Base-by-base conservation (phyloP, 1,140 invertebrate genomes). In the Euura saliciscinereae region DNA sequence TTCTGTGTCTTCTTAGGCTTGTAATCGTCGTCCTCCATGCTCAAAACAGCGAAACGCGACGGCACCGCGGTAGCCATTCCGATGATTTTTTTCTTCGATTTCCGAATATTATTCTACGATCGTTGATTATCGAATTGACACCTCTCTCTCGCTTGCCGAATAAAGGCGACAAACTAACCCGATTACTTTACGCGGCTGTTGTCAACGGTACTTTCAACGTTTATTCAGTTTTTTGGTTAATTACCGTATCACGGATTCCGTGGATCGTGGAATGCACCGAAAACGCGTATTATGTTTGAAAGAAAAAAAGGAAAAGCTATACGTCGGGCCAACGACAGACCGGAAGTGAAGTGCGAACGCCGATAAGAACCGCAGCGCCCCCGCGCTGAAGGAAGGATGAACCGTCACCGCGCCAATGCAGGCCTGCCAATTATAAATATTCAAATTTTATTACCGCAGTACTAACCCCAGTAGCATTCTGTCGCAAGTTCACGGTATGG, bases 1-100 rank as follows among this genome's bases (percentile, higher is more conserved):
- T 86, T 87, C 75, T 81, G 81, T 0, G 74, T 74, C 71, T 85
- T 87, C 69, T 80, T 83, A 45, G 83, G 81, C 45, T 85, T 84
- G 65, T 82, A 84, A 75, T 88, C 88, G 71, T 89, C 88, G 68
- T 89, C 88, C 59, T 89, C 89, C 43, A 89, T 82, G 72, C 86
- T 86, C 7, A 90, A 84, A 44, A 89, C 85, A 69, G 89, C 85
- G 75, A 89, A 90, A 70, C 89, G 77, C n/a, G 89, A 89, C 2
- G 88, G 87, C 13, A 88, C 84, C 10, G 86, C 84, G 67, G 85
- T 86, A 77, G 87, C 86, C 86, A 88, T 89, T 86, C 45, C 72
- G 8, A 67, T 6, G 44, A 28, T 67, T 11, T 59, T 59, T 28
- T 28, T 28, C 28, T 28, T 1, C 28, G 28, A 28, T 28, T 28